phyloP scores from a whole-genome alignment of 1,140 invertebrate species.

The Euura saliciscinereae region DNA sequence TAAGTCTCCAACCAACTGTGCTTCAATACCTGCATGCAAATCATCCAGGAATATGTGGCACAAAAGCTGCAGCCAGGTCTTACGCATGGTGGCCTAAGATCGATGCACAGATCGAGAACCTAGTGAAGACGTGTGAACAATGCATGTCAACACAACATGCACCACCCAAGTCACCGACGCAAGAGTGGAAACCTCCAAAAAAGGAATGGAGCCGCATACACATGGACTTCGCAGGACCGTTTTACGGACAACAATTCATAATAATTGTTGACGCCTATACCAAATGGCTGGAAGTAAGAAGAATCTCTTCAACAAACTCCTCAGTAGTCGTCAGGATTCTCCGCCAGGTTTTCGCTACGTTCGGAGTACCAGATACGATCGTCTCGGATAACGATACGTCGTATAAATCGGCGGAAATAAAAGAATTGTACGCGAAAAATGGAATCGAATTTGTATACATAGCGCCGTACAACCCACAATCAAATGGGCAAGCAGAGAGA shows the following conservation, averaged over 20 bases:
- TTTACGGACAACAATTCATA: slow-evolving; percentile 31
- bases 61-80: slow-evolving; percentile 48
- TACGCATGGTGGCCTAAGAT: slow-evolving; percentile 35
- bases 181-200: slow-evolving; percentile 41
- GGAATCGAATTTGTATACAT: slow-evolving; percentile 11
- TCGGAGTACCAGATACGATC: slow-evolving; percentile 39
- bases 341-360: slow-evolving; percentile 34
- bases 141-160: slow-evolving; percentile 38
- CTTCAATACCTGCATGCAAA: slow-evolving; percentile 46
- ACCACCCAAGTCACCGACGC: slow-evolving; percentile 28
- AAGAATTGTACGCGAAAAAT: background rate
- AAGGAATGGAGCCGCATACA: slow-evolving; percentile 56
- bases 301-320: slow-evolving; percentile 46
- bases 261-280: slow-evolving; percentile 42
- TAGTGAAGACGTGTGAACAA: slow-evolving; percentile 23
- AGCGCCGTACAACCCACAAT: slow-evolving; percentile 39
- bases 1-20: slow-evolving; percentile 29
- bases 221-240: slow-evolving; percentile 41
- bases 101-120: slow-evolving; percentile 48
- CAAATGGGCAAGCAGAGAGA: slow-evolving; percentile 43
- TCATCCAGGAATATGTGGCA: slow-evolving; percentile 52
- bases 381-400: slow-evolving; percentile 47
- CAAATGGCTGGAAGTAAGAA: slow-evolving; percentile 36
- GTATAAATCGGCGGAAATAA: slow-evolving; percentile 44
- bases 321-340: slow-evolving; percentile 27